Conservation (phyloP, 2,113 vertebrate species). For the Ammodytes dubius region DNA sequence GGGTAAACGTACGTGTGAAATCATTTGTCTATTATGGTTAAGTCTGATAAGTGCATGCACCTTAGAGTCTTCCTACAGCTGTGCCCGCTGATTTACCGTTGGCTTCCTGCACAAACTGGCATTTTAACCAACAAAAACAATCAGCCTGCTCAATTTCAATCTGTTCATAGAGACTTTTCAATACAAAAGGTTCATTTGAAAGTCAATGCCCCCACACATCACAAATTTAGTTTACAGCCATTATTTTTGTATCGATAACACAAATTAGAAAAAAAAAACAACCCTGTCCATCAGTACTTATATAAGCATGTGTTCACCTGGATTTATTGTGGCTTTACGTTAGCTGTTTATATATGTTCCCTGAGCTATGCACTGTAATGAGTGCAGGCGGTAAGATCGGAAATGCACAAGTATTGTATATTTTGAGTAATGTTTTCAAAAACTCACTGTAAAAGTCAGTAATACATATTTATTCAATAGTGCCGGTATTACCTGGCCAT, state of each 20-base stretch:
- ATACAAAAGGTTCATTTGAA: neutral
- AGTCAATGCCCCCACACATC: neutral
- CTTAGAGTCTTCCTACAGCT: neutral
- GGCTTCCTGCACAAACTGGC: neutral
- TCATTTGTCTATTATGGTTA: no score
- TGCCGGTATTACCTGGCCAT: neutral
- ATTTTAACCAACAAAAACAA: neutral
- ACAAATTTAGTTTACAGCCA: neutral
- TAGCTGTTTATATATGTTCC: neutral
- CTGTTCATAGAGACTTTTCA: neutral
- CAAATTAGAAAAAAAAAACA: neutral
- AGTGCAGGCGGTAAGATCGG: neutral
- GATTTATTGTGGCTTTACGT: neutral
- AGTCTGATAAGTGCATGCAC: neutral
- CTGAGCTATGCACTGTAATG: neutral
- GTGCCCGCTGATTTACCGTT: neutral
- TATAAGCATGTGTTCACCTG: neutral
- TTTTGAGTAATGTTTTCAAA: neutral
- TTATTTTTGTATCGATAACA: neutral
- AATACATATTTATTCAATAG: neutral
- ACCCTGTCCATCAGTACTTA: neutral
- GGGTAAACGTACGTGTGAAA: neutral
- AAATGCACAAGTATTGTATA: neutral
- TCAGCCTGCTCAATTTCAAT: no score
- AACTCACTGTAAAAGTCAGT: neutral